A percentile compares a stretch with the other conserved stretches of the same genome.
Conservation (phyloP, 2,113 vertebrate genomes). For the Scatophagus argus region DNA sequence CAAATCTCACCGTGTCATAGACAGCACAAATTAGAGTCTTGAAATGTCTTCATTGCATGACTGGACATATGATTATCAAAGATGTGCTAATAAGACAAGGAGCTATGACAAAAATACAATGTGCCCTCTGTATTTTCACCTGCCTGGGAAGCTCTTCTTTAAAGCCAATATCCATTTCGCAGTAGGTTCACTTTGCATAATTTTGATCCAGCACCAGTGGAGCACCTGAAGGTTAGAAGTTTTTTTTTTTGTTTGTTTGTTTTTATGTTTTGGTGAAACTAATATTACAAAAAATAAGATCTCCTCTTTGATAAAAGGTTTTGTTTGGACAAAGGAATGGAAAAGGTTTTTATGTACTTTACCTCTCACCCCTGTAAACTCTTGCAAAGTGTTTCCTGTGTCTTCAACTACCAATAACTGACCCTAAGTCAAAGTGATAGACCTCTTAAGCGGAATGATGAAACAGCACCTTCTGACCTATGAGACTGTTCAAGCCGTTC, state of each 20-base stretch:
- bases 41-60: conserved; percentile 60
- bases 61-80: conserved; percentile 68
- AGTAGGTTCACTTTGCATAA: conserved; percentile 38
- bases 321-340: conserved; percentile 33
- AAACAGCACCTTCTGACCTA: conserved; percentile 74
- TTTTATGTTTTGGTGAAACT: conserved; percentile 25
- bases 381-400: conserved; percentile 49
- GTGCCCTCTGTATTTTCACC: conserved; percentile 43
- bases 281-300: conserved; percentile 26
- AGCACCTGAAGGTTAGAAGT: conserved; percentile 26
- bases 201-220: conserved; percentile 31
- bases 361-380: conserved; percentile 43
- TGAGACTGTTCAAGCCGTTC: conserved; percentile 38
- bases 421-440: conserved; percentile 60
- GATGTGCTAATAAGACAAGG: conserved; percentile 56
- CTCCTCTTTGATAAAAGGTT: conserved; percentile 18
- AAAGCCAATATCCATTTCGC: conserved; percentile 63
- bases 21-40: conserved; percentile 35
- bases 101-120: conserved; percentile 53
- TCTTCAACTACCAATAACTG: conserved; percentile 52
- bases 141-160: conserved; percentile 20
- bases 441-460: conserved; percentile 57
- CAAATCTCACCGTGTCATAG: conserved; percentile 67
- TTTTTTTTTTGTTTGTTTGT: too few relatives aligned
- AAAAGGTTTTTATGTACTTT: conserved; percentile 32